Conservation (phyloP, 2,888 invertebrate genomes). For the Pollenia griseotomentosa region DNA sequence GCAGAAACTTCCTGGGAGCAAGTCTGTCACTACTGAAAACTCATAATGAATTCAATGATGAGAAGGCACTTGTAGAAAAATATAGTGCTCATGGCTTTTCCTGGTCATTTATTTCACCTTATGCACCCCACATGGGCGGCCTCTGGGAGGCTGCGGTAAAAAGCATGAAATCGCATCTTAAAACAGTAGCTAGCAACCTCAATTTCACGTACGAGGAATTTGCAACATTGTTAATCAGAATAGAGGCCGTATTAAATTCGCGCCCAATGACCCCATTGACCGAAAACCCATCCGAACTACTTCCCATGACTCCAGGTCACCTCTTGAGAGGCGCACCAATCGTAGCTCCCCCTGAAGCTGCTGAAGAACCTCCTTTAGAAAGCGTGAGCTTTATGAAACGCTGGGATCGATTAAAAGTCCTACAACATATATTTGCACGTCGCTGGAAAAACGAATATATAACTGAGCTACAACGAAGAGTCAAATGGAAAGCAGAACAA, state of each 20-base stretch:
- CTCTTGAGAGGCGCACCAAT: slow-evolving; percentile 46
- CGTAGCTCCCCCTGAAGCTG: slow-evolving; percentile 32
- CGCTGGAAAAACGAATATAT: slow-evolving; percentile 25
- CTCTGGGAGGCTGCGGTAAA: not conserved
- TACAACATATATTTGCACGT: slow-evolving; percentile 33
- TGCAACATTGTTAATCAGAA: not conserved
- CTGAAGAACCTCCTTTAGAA: not conserved
- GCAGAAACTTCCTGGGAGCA: too few species aligned
- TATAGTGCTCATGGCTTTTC: too few species aligned
- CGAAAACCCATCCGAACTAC: slow-evolving; percentile 25
- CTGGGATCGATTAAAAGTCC: slow-evolving; percentile 14
- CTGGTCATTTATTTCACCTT: too few species aligned
- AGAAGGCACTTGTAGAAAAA: not conserved
- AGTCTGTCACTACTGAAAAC: too few species aligned
- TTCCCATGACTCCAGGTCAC: slow-evolving; percentile 49
- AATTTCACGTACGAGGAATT: not conserved
- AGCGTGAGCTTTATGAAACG: not conserved
- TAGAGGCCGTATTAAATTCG: not conserved
- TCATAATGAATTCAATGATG: too few species aligned
- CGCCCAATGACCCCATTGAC: slow-evolving; percentile 39
- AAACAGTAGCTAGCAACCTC: not conserved
- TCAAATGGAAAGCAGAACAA: not conserved
- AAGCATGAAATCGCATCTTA: slow-evolving; percentile 3
- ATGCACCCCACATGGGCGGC: not conserved
- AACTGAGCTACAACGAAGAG: not conserved